Base-by-base conservation (phyloP, 2,797 vertebrate species). In the Diceros bicornis region DNA sequence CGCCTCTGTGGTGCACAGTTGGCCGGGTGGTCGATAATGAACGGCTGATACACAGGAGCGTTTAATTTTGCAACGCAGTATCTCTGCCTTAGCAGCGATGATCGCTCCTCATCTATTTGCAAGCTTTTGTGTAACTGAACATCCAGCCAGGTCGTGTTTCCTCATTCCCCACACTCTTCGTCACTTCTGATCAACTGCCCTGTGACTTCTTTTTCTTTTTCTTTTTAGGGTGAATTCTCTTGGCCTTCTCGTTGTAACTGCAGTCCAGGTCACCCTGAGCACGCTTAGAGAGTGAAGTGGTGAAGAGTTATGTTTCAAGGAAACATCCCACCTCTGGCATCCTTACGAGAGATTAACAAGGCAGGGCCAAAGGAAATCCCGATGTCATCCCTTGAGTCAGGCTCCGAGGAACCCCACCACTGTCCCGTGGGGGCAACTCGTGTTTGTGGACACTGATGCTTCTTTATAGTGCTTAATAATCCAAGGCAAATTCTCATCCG, bases 361-460 rank as follows among this genome's bases (percentile, higher is more conserved):
- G 10, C 18, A 3, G 52, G 44, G 47, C 17, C 6, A 11, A 29
- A 14, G 3, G 29, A 52, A n/a, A 7, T 47, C 3, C 0, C 0
- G 27, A 32, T 13, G 1, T 52, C 74, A 12, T 47, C 1, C 1
- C 2, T 13, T 0, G 27, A 10, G 44, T 52, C 50, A 17, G 44
- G 9, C 27, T 18, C 72, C 4, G 0, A 7, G 9, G 27, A 23
- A 44, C 47, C 29, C 11, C 72, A 32, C 2, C 50, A 52, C 50
- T 1, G 50, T 52, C 50, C 14, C 4, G 52, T 13, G 13, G 50
- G 50, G 1, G 72, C 61, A 52, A 12, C 47, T 50, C 29, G 50
- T 5, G 32, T 0, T 4, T 6, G 1, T 13, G 74, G 4, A 7
- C 47, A 4, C 2, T 4, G 75, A 1, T 20, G 20, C 11, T 7